phyloP scores from a whole-genome alignment of 2,888 invertebrate species.

The Pyrrhia umbra region DNA sequence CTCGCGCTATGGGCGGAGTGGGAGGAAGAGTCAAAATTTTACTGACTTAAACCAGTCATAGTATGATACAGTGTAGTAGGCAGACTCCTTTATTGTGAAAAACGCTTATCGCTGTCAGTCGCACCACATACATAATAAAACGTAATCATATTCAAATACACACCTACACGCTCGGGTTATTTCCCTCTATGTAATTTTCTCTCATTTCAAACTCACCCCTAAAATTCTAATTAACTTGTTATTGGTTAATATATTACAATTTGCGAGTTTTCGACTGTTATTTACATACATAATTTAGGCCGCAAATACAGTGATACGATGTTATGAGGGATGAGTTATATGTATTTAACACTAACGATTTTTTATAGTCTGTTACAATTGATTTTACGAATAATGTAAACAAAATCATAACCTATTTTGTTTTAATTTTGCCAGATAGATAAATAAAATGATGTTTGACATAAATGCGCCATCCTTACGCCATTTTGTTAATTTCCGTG shows the following conservation, averaged over 20 bases:
- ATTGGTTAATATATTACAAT: conserved; percentile 45
- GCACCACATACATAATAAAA: conserved; percentile 15
- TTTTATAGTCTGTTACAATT: no score
- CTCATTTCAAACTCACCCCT: conserved; percentile 19
- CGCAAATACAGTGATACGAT: conserved; percentile 16
- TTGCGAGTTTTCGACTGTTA: conserved; percentile 30
- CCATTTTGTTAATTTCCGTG: no score
- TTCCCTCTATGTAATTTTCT: conserved; percentile 32
- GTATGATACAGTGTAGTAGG: no score
- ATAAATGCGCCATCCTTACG: no score
- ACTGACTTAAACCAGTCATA: no score
- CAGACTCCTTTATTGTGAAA: background rate
- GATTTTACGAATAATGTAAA: no score
- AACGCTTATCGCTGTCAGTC: conserved; percentile 1
- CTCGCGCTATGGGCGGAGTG: no score
- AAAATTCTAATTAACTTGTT: conserved; percentile 58
- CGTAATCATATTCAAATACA: conserved; percentile 34
- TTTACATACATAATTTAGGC: conserved; percentile 16
- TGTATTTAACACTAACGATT: no score
- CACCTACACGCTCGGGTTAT: conserved; percentile 13
- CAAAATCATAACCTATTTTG: no score
- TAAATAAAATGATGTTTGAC: no score
- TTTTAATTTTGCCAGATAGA: no score
- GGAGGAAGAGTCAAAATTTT: no score
- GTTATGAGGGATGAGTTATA: background rate